A percentile compares a stretch with the other conserved stretches of the same genome.
Conservation (phyloP, 1,140 invertebrate genomes). For the Aporrectodea caliginosa region DNA sequence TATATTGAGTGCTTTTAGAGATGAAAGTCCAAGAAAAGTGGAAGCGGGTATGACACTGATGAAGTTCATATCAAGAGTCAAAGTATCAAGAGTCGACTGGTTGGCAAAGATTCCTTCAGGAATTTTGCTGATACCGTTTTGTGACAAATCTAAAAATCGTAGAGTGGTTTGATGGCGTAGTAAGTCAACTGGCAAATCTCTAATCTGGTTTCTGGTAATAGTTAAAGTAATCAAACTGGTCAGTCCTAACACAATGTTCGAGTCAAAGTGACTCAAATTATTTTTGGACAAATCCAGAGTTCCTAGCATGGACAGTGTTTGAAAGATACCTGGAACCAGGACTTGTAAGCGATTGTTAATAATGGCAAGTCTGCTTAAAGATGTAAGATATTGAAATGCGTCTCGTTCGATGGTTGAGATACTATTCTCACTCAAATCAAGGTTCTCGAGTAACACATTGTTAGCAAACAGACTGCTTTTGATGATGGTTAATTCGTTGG, state of each 20-base stretch:
- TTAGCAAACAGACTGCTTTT: background rate
- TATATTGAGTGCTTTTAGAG: background rate
- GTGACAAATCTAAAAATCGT: background rate
- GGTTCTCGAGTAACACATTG: background rate
- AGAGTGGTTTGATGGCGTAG: background rate
- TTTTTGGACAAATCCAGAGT: background rate
- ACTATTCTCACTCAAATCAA: background rate
- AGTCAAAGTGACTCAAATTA: background rate
- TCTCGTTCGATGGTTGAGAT: background rate
- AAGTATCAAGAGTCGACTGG: background rate
- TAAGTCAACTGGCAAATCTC: background rate
- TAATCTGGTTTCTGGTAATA: background rate
- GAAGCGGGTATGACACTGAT: background rate
- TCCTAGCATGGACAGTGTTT: background rate
- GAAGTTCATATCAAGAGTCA: background rate
- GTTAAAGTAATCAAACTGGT: background rate
- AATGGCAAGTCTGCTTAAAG: background rate
- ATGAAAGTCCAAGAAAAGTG: background rate
- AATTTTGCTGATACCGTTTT: background rate
- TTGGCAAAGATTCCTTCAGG: background rate
- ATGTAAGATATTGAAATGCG: background rate
- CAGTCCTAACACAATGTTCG: background rate
- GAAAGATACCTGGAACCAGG: background rate
- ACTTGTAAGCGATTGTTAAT: background rate
- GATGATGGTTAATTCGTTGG: background rate